phyloP scores from a whole-genome alignment of 2,888 invertebrate genomes.

The Thysanoteuthis rhombus region DNA sequence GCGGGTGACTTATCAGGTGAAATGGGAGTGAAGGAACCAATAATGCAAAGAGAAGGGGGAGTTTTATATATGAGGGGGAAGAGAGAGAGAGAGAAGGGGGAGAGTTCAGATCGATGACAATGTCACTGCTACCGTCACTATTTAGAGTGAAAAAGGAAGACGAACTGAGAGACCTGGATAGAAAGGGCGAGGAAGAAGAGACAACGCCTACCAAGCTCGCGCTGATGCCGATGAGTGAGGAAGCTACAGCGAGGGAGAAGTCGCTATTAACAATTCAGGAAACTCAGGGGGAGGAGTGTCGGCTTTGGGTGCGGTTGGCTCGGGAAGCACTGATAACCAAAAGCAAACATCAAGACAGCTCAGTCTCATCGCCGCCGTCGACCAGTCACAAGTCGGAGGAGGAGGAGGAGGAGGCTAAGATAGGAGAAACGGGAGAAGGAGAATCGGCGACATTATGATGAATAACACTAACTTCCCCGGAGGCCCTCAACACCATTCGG shows the following conservation, averaged over 20 bases:
- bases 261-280: background rate
- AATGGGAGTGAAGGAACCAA: too few species aligned
- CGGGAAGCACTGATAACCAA: background rate
- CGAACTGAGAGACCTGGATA: background rate
- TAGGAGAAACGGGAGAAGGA: background rate
- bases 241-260: background rate
- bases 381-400: conserved; percentile 18
- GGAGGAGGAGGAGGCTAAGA: conserved; percentile 14
- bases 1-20: too few species aligned
- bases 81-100: background rate
- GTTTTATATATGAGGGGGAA: background rate
- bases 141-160: background rate
- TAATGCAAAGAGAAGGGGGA: too few species aligned
- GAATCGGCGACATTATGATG: background rate
- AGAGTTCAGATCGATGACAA: background rate
- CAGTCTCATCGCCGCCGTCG: background rate
- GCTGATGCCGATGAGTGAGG: background rate
- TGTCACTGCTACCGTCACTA: background rate
- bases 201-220: background rate
- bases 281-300: background rate
- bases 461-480: background rate
- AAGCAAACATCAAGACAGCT: background rate
- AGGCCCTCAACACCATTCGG: background rate
- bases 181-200: background rate
- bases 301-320: background rate